Percentiles rank a stretch among this genome's conserved stretches.
phyloP scores from a whole-genome alignment of 2,113 vertebrate species.

The Datnioides undecimradiatus region DNA sequence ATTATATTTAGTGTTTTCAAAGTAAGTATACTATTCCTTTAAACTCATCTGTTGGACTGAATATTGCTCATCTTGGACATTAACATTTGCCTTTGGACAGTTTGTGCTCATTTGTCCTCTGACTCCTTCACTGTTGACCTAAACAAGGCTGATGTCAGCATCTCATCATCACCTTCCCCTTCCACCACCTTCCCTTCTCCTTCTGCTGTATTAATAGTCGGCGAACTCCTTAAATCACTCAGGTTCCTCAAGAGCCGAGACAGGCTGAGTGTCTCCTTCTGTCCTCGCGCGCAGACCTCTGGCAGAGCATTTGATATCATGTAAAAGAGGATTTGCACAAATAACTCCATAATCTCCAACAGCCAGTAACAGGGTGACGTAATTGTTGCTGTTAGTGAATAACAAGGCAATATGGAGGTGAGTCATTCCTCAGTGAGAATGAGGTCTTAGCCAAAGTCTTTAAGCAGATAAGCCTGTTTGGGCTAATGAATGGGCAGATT shows the following conservation, averaged over 20 bases:
- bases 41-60: not conserved
- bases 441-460: slow-evolving; percentile 79
- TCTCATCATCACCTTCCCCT: slow-evolving; percentile 30
- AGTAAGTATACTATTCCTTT: not conserved
- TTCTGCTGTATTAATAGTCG: slow-evolving; percentile 11
- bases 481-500: slow-evolving; percentile 77
- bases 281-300: slow-evolving; percentile 50
- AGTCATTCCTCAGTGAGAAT: slow-evolving; percentile 79
- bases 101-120: slow-evolving; percentile 37
- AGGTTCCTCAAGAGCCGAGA: slow-evolving; percentile 31
- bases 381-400: slow-evolving; percentile 79
- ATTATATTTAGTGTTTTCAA: no score
- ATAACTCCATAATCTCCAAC: slow-evolving; percentile 77
- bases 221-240: slow-evolving; percentile 40
- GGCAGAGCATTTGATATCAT: slow-evolving; percentile 71
- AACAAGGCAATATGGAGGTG: slow-evolving; percentile 79
- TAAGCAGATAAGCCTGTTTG: slow-evolving; percentile 83
- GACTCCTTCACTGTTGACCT: slow-evolving; percentile 39
- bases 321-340: slow-evolving; percentile 80
- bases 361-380: slow-evolving; percentile 79
- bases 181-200: slow-evolving; percentile 15
- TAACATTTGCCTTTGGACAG: slow-evolving; percentile 18
- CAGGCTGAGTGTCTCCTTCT: slow-evolving; percentile 47
- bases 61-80: slow-evolving; percentile 13
- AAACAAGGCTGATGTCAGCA: slow-evolving; percentile 64